Base-by-base conservation (phyloP, 2,888 invertebrate genomes). In the Ctena decussata region DNA sequence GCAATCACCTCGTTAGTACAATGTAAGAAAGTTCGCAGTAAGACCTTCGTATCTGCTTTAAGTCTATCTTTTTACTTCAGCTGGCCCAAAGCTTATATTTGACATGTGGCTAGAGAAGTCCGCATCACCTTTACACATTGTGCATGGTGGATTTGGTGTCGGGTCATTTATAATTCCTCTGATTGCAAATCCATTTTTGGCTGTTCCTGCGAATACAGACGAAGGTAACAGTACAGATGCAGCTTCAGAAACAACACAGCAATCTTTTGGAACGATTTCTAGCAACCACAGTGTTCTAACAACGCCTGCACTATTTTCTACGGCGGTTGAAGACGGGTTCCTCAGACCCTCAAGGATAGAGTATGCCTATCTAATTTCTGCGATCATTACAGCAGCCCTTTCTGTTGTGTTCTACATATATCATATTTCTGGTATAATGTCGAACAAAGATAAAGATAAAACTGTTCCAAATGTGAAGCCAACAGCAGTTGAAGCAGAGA, bases 91-190 rank as follows among this genome's bases (percentile, higher is more conserved):
- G 18, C 74, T 91, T 24, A 85, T 91, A 0, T 73, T 93, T 30
- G 82, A 87, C 32, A 78, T 93, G 27, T 94, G 93, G 94, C 79
- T 73, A 18, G 91, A 92, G 27, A 85, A 92, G 15, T 84, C 93
- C 0, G 85, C 94, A 0, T 84, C 90, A 12, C 93, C 93, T 0
- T 82, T 93, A 76, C 91, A 93, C 53, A 74, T 89, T 8, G 77
- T 93, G 12, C 93, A 94, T 73, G 89, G 89, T 24, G 93, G 93
- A 12, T 94, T 91, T 70, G 93, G 93, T 0, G 71, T 94, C 21
- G 93, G 94, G 0, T 91, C 92, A n/a, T 85, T 93, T 15, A 78
- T 93, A 18, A 89, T 89, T n/a, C 92, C 93, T 15, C 90, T 91
- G 21, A 82, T 93, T 30, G 89, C 91, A 1, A 86, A 88, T 39